phyloP scores from a whole-genome alignment of 2,888 invertebrate genomes.

The Monochamus alternatus region DNA sequence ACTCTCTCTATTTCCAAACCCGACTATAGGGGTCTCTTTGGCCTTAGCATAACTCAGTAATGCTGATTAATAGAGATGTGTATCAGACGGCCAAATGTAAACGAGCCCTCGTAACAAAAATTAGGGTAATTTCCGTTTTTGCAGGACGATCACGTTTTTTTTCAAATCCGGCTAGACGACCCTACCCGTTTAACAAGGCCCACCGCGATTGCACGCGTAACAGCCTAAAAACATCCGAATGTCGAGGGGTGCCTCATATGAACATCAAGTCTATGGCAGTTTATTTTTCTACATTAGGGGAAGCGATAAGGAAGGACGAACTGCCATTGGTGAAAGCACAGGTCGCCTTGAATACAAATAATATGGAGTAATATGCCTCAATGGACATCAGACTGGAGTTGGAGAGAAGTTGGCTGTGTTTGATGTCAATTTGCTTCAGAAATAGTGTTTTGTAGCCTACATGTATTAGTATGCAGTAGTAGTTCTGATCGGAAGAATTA shows the following conservation, averaged over 20 bases:
- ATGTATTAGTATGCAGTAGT: too few species aligned
- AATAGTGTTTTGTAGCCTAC: too few species aligned
- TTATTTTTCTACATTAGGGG: slow-evolving; percentile 9
- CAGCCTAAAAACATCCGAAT: not conserved
- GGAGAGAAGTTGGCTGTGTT: too few species aligned
- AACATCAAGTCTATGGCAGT: not conserved
- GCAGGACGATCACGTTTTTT: not conserved
- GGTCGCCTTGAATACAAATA: not conserved
- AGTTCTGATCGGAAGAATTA: too few species aligned
- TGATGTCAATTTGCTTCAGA: too few species aligned
- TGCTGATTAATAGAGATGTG: too few species aligned
- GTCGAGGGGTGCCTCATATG: not conserved
- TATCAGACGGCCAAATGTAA: not conserved
- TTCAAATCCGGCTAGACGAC: not conserved
- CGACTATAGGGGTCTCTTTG: too few species aligned
- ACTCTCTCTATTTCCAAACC: too few species aligned
- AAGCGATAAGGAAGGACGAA: not conserved
- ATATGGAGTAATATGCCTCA: not conserved
- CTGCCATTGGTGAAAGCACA: not conserved
- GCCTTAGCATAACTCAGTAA: too few species aligned
- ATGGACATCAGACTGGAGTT: too few species aligned
- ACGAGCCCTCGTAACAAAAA: not conserved
- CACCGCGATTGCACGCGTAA: not conserved
- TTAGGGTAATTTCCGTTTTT: not conserved
- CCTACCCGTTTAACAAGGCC: not conserved